phyloP scores from a whole-genome alignment of 2,113 vertebrate genomes.

The Crocuta crocuta region DNA sequence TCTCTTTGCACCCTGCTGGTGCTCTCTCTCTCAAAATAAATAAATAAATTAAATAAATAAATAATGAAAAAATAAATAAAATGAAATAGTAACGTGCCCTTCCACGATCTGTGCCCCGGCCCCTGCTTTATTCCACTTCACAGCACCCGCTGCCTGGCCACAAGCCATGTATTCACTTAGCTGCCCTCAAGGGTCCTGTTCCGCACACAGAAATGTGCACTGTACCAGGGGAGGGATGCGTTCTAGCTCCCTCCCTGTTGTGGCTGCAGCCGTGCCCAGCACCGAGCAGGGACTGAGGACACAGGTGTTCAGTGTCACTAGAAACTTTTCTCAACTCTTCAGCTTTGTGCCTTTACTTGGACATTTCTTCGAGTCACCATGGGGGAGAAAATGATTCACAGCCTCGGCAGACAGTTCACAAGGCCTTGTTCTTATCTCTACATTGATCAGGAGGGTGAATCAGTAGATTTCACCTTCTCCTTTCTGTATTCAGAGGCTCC shows the following conservation, averaged over 20 bases:
- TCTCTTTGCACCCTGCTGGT: too few relatives aligned
- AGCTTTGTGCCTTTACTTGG: background rate
- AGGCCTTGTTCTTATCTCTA: background rate
- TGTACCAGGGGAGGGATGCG: background rate
- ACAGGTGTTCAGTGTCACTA: background rate
- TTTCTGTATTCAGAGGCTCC: background rate
- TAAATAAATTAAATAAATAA: too few relatives aligned
- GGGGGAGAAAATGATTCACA: background rate
- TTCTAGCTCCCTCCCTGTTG: too few relatives aligned
- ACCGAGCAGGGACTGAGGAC: background rate
- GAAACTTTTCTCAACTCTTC: background rate
- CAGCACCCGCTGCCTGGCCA: too few relatives aligned
- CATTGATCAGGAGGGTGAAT: background rate
- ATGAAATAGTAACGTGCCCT: background rate
- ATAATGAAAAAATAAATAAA: too few relatives aligned
- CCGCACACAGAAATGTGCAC: fast-evolving
- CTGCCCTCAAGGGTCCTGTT: background rate
- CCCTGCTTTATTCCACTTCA: background rate
- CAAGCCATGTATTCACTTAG: background rate
- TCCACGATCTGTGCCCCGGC: background rate
- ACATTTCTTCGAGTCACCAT: background rate
- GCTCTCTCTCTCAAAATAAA: too few relatives aligned
- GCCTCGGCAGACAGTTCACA: background rate
- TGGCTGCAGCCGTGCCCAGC: background rate
- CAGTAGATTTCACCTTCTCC: background rate